These are phyloP conservation scores for Pteronotus mesoamericanus DNA, from an alignment of 2,797 vertebrate species.

Conservation along the genomic window DNA sequence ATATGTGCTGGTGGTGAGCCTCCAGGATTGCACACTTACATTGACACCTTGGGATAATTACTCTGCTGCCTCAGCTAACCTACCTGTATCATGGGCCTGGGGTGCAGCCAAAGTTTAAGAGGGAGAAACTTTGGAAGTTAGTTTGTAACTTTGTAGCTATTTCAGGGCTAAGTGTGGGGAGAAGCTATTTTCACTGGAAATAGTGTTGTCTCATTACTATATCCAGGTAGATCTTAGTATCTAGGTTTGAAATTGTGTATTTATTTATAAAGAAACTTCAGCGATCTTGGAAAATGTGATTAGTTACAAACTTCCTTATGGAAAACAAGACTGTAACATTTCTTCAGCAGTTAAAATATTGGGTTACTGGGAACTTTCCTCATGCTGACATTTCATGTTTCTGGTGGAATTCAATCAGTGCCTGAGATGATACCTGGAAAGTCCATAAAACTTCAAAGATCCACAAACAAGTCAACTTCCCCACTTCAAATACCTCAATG, in stretches of 20 bases:
- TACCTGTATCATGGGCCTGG: neutral
- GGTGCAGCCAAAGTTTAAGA: neutral
- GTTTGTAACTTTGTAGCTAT: neutral
- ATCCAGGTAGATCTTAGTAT: neutral
- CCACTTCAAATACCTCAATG: neutral
- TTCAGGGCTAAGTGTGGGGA: neutral
- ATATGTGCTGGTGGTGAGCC: neutral
- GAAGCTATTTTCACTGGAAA: neutral
- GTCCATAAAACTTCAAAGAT: constrained; percentile 55
- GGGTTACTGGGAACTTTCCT: constrained; percentile 23
- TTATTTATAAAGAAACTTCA: constrained; percentile 48
- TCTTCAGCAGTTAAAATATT: constrained; percentile 37
- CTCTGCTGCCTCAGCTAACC: neutral
- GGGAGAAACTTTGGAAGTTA: neutral
- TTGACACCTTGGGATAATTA: neutral
- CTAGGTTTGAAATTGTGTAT: neutral
- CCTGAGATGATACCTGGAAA: constrained; percentile 47
- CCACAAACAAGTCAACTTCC: constrained; percentile 52
- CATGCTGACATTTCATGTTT: neutral
- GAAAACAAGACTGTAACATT: neutral
- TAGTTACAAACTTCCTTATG: neutral
- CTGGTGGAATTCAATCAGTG: constrained; percentile 32
- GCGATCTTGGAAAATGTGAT: constrained; percentile 32
- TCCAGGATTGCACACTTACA: accelerated
- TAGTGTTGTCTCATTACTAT: neutral